A percentile compares a stretch with the other conserved stretches of the same genome.
phyloP scores from a whole-genome alignment of 30 jellyfish, hydroid and myxozoan genomes.

The Hydractinia echinata region DNA sequence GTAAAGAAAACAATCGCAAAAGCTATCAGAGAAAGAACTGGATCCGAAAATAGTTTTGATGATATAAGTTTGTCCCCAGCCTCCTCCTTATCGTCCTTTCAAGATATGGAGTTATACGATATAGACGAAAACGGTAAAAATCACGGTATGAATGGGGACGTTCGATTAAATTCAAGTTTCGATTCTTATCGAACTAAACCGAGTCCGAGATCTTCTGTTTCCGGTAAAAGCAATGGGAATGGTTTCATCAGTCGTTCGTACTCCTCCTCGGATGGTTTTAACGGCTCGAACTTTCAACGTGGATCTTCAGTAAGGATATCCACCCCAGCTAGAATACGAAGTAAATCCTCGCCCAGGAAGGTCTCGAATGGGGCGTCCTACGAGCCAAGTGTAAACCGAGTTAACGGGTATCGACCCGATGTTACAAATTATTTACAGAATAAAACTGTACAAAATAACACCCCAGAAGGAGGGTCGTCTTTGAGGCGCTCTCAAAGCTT shows the following conservation, averaged over 20 bases:
- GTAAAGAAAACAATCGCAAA: conserved; percentile 2
- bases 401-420: not conserved
- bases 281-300: not conserved
- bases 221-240: conserved; percentile 5
- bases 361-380: not conserved
- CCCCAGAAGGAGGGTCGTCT: not conserved
- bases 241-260: not conserved
- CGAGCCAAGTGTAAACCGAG: not conserved
- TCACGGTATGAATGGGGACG: not conserved
- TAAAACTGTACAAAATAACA: not conserved
- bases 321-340: not conserved
- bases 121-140: conserved; percentile 12
- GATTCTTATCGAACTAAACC: not conserved
- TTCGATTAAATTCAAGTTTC: not conserved
- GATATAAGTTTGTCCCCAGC: conserved; percentile 27
- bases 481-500: conserved; percentile 23
- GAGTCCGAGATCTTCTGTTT: not conserved
- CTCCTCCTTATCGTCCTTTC: conserved; percentile 26
- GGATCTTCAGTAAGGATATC: not conserved
- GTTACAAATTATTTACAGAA: not conserved
- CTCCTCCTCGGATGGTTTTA: conserved; percentile 4
- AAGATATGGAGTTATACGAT: conserved; percentile 27
- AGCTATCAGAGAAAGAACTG: not conserved
- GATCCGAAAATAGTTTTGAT: conserved; percentile 1
- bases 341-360: not conserved